Base-by-base conservation (phyloP, 2,888 invertebrate genomes). In the Chymomyza caudatula region DNA sequence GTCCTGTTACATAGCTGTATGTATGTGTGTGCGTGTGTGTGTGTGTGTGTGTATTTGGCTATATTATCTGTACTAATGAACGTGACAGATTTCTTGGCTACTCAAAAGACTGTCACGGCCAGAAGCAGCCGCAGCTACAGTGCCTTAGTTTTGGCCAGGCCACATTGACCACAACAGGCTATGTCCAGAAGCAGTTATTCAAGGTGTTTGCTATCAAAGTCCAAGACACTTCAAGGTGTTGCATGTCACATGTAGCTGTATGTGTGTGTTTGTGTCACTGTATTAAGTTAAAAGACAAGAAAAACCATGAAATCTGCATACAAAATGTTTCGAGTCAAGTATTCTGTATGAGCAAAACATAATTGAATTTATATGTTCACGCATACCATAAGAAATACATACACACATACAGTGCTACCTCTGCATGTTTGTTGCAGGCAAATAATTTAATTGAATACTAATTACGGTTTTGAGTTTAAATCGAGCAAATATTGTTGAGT, bases 61-160 rank as follows among this genome's bases (percentile, higher is more conserved):
- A 37, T 52, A 56, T 56, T 60, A 54, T 61, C 61, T 54, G 42
- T 56, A 52, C 61, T 77, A 69, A 71, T 71, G 77, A 74, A 71
- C 71, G 77, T 77, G 77, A 72, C 76, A 74, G 69, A 73, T 71
- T 76, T 75, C 65, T 29, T 22, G 51, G 66, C 63, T 43, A 63
- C 64, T 76, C 61, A 69, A 74, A 66, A 72, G 65, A 53, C 69
- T 55, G 53, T 61, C 55, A 58, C 69, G 64, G 58, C 37, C 60
- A 58, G 29, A 63, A 15, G 22, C 55, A 19, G 51, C 20, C 19
- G 51, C 13, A 13, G 13, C 51, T 13, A 37, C 29, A 37, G 29
- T 25, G 29, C 29, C 29, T 11, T 11, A 37, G 29, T 37, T 37
- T 37, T 37, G 29, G 5, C 0, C 29, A 2, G 52, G 42, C 69